phyloP scores from a whole-genome alignment of 2,113 vertebrate species.

The Rhinoderma darwinii region DNA sequence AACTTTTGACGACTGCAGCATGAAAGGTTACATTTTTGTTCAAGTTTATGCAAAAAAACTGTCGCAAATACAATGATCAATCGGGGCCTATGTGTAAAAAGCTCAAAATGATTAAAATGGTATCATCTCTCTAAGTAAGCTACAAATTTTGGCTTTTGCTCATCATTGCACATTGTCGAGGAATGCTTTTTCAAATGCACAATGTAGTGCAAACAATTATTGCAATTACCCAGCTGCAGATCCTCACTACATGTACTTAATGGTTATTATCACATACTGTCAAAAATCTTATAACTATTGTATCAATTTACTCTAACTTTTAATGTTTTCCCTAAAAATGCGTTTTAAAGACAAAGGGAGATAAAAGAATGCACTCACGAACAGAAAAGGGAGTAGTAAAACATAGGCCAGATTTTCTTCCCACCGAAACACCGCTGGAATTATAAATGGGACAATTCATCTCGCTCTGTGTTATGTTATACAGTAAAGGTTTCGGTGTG shows the following conservation, averaged over 20 bases:
- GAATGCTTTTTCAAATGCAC: background rate
- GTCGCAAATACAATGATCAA: too few relatives aligned
- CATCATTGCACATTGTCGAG: background rate
- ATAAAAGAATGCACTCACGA: background rate
- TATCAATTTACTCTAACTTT: background rate
- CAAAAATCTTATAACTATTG: background rate
- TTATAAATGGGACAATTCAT: conserved; percentile 30
- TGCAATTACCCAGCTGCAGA: background rate
- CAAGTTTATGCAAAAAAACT: too few relatives aligned
- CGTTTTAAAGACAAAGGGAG: background rate
- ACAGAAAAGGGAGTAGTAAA: conserved; percentile 21
- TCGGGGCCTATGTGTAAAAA: too few relatives aligned
- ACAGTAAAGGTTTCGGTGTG: background rate
- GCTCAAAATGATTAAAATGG: background rate
- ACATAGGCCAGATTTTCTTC: conserved; percentile 24
- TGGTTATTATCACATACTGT: conserved; percentile 11
- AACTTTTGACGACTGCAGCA: too few relatives aligned
- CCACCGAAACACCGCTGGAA: background rate
- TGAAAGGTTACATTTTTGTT: too few relatives aligned
- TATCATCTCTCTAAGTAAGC: too few relatives aligned
- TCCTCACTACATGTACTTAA: background rate
- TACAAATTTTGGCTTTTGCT: background rate
- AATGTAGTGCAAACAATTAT: background rate
- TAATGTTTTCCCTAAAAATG: background rate
- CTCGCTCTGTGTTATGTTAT: conserved; percentile 42